A percentile compares a stretch with the other conserved stretches of the same genome.
phyloP scores from a whole-genome alignment of 2,888 invertebrate genomes.

The Eulithis testata region DNA sequence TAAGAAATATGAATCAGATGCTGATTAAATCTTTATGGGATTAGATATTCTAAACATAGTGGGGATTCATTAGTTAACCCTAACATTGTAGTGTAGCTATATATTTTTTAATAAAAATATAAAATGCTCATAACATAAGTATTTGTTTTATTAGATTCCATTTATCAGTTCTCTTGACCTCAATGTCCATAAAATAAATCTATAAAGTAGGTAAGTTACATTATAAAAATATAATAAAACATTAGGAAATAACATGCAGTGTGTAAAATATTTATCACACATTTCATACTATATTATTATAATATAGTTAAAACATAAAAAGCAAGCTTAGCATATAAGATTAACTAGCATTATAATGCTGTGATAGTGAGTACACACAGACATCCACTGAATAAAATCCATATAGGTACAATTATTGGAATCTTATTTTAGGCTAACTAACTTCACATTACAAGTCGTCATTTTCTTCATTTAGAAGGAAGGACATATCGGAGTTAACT shows the following conservation, averaged over 20 bases:
- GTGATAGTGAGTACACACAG: too few species aligned
- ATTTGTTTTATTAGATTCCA: slow-evolving; percentile 7
- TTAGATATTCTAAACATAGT: neutral
- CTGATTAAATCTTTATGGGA: neutral
- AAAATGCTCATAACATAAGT: slow-evolving; percentile 2
- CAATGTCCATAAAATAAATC: neutral
- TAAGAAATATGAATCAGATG: slow-evolving; percentile 4
- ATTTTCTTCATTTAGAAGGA: slow-evolving; percentile 54
- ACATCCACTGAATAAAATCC: neutral
- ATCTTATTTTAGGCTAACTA: too few species aligned
- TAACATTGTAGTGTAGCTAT: neutral
- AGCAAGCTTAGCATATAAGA: too few species aligned
- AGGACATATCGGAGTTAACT: slow-evolving; percentile 86
- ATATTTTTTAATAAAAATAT: slow-evolving; percentile 12
- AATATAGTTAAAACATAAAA: too few species aligned
- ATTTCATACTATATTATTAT: too few species aligned
- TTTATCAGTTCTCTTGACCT: neutral
- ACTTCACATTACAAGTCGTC: neutral
- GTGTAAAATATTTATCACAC: too few species aligned
- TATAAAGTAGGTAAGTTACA: neutral
- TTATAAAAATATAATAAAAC: neutral
- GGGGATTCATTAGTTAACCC: neutral
- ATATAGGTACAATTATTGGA: too few species aligned
- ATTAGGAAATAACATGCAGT: too few species aligned
- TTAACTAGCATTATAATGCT: too few species aligned